Evolutionary conservation across 2,888 invertebrate genomes (phyloP).

Genomic region (Chrysomela aeneicollis): DNA sequence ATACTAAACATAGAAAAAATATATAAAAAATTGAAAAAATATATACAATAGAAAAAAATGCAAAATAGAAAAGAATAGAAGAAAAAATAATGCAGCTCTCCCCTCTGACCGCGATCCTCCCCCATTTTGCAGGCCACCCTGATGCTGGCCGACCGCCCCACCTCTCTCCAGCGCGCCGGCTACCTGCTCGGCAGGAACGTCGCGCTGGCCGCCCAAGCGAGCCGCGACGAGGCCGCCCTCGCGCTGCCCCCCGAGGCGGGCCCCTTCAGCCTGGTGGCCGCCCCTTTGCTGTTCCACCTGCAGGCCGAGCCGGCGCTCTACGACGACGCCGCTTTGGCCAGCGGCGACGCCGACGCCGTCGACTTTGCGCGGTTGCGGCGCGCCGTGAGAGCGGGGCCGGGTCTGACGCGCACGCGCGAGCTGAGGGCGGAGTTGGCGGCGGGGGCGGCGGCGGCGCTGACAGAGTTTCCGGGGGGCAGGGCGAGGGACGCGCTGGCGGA

Average conservation of each 20-base stretch:
- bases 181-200: conserved; percentile 88
- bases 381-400: conserved; percentile 65
- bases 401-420: conserved; percentile 74
- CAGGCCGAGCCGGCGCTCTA: conserved; percentile 75
- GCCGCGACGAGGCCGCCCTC: conserved; percentile 74
- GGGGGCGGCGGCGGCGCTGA: conserved; percentile 75
- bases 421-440: conserved; percentile 76
- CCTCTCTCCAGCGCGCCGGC: conserved; percentile 77
- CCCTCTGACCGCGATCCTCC: too few species aligned
- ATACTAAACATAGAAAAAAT: too few species aligned
- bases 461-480: conserved; percentile 78
- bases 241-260: conserved; percentile 50
- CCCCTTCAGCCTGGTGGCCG: conserved; percentile 76
- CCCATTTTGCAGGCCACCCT: conserved; percentile 66
- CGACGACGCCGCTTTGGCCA: conserved; percentile 71
- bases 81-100: too few species aligned
- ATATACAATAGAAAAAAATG: too few species aligned
- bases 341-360: conserved; percentile 68
- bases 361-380: conserved; percentile 66
- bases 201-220: conserved; percentile 84
- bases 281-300: conserved; percentile 83
- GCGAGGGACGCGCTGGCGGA: conserved; percentile 82
- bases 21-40: too few species aligned
- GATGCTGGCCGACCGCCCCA: conserved; percentile 80
- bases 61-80: too few species aligned